A percentile compares a stretch with the other conserved stretches of the same genome.
Evolutionary conservation across 1,140 invertebrate genomes (phyloP).

Genomic region (Teleogryllus occipitalis): DNA sequence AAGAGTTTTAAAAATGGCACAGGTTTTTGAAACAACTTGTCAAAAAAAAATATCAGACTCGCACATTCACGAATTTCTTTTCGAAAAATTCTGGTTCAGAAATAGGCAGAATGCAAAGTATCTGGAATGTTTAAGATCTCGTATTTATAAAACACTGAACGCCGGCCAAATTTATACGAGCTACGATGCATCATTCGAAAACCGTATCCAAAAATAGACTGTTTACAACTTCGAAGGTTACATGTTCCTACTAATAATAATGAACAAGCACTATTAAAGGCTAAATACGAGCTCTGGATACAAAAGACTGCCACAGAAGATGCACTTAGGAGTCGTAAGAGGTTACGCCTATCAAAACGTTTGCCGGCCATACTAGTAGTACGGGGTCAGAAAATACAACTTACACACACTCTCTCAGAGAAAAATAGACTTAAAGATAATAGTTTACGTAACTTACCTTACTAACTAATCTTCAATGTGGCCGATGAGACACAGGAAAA

Average conservation of each 20-base stretch:
- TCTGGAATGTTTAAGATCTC: neutral
- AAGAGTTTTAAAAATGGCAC: neutral
- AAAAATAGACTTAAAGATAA: neutral
- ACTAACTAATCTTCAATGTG: neutral
- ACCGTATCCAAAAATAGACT: neutral
- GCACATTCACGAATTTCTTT: neutral
- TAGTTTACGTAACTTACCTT: neutral
- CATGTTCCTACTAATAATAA: neutral
- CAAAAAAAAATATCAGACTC: neutral
- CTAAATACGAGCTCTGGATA: neutral
- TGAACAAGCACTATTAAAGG: neutral
- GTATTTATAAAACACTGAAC: conserved; percentile 3
- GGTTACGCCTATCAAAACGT: neutral
- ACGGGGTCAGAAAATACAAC: neutral
- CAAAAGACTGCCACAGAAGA: neutral
- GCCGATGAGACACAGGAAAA: neutral
- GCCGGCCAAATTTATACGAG: neutral
- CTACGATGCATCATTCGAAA: neutral
- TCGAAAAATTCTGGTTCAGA: neutral
- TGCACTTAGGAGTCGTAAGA: neutral
- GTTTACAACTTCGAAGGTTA: neutral
- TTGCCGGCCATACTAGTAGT: neutral
- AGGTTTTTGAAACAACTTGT: neutral
- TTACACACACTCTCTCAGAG: neutral
- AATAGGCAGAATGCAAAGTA: neutral